phyloP scores from a whole-genome alignment of 2,888 invertebrate genomes.

The Lapara coniferarum region DNA sequence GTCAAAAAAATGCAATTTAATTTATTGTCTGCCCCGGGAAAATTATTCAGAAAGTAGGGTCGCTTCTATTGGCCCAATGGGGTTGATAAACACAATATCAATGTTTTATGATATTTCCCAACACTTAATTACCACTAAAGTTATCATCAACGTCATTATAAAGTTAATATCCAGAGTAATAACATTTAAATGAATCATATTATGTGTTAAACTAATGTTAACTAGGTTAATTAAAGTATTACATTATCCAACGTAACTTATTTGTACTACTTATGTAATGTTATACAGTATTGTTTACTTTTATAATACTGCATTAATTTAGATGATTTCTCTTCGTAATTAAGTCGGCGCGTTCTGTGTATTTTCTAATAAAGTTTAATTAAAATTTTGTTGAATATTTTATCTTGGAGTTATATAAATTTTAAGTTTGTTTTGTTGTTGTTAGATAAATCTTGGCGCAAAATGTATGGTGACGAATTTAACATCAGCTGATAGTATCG shows the following conservation, averaged over 20 bases:
- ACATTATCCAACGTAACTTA: not conserved
- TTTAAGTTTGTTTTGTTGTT: too few relatives aligned
- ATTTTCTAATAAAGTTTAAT: too few relatives aligned
- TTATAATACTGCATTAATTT: not conserved
- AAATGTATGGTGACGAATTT: too few relatives aligned
- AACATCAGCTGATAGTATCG: too few relatives aligned
- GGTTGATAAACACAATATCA: not conserved
- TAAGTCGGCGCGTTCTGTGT: not conserved
- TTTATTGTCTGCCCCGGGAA: too few relatives aligned
- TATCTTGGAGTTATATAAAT: too few relatives aligned
- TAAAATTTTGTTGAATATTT: too few relatives aligned
- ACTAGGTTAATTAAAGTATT: constrained; percentile 9
- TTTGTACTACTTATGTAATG: constrained; percentile 1
- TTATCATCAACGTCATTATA: not conserved
- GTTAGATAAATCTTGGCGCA: too few relatives aligned
- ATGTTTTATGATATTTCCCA: not conserved
- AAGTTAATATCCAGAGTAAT: not conserved
- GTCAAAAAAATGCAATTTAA: too few relatives aligned
- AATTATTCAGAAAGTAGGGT: too few relatives aligned
- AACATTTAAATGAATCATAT: constrained; percentile 5
- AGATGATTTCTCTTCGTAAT: constrained; percentile 6
- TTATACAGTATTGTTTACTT: constrained; percentile 20
- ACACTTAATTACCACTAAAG: not conserved
- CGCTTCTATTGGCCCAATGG: too few relatives aligned
- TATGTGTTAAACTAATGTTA: not conserved